Base-by-base conservation (phyloP, 35 echinoderm and acorn worm species). In the Acanthaster planci region DNA sequence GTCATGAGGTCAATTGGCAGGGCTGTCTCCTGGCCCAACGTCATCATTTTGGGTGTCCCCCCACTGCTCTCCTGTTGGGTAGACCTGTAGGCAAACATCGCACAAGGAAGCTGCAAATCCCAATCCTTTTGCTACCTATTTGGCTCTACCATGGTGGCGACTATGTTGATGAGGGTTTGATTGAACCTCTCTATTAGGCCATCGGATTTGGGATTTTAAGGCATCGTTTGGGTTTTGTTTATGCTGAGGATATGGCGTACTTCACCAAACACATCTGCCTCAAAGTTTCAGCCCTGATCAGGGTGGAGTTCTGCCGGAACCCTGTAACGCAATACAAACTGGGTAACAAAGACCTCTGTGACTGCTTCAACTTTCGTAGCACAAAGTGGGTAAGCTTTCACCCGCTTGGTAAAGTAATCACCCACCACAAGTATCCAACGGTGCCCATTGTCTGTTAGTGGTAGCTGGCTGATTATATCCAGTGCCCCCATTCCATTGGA, bases 241-340 rank as follows among this genome's bases (percentile, higher is more conserved):
- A 92, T 92, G 59, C 90, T 89, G 8, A 96, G 40, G n/a, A 88
- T 56, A 35, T 80, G 84, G 47, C 93, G 88, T 76, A 92, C 55
- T 77, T 88, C 86, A 5, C 30, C 35, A 18, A 96, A 50, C 9
- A 96, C 12, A 21, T 80, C 72, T 0, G 93, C 79, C 39, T 88
- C 89, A 81, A 96, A 96, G 39, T 86, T 92, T 80, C 76, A 59
- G 17, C 93, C 93, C 76, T 88, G 86, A 56, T 96, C 89, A 42
- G 51, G 68, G 60, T 96, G 93, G 30, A 88, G 9, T 16, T 67
- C 77, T n/a, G 40, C 32, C 6, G 92, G 88, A 15, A 87, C 26
- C 35, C 88, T 84, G 64, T 86, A 94, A 12, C 92, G 29, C 19
- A 39, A 82, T 32, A 91, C 72, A 80, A 90, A 90, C 51, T 94